Base-by-base conservation (phyloP, 2,113 vertebrate species). In the Oreochromis spilurus region DNA sequence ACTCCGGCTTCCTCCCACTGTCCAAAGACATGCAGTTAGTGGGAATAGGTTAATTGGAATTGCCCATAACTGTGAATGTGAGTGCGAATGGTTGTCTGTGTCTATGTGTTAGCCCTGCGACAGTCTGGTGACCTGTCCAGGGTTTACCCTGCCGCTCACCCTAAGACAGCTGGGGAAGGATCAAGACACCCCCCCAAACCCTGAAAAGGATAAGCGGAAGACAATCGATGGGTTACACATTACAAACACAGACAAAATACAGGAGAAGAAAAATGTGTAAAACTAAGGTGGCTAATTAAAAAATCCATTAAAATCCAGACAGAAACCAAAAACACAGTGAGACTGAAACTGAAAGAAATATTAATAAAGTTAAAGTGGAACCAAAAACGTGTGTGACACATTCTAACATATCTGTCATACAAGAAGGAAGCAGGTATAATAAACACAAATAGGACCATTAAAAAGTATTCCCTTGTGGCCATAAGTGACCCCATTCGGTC, bases 291-390 rank as follows among this genome's bases (percentile, higher is more conserved):
- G 4, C 24, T 48, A 29, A 29, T 29, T 48, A 5, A 62, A 62
- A 62, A 62, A 36, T 62, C 58, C 0, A 62, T 11, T 34, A 75
- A 75, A 75, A 48, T 75, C 67, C 9, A 75, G 67, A 29, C 14
- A 75, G 67, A 19, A 75, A 75, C 67, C 2, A 75, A 75, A 75
- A 75, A 29, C 24, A 48, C 24, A 75, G 43, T 72, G 21, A 72
- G 21, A 72, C 21, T 24, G 13, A 70, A 70, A 14, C n/a, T 24
- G 65, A 43, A 70, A 70, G 38, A 43, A 43, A 72, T 72, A 26
- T 45, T 45, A 45, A 26, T 45, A 4, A 45, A 0, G 65, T 70
- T 70, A 14, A 45, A 45, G 13, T 72, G 21, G 38, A 72, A 48
- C 2, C 14, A 48, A 45, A 48, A 48, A 7, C 0, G 1, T 62